Evolutionary conservation across 2,888 invertebrate genomes (phyloP).

Genomic region (Pristionchus entomophagus): DNA sequence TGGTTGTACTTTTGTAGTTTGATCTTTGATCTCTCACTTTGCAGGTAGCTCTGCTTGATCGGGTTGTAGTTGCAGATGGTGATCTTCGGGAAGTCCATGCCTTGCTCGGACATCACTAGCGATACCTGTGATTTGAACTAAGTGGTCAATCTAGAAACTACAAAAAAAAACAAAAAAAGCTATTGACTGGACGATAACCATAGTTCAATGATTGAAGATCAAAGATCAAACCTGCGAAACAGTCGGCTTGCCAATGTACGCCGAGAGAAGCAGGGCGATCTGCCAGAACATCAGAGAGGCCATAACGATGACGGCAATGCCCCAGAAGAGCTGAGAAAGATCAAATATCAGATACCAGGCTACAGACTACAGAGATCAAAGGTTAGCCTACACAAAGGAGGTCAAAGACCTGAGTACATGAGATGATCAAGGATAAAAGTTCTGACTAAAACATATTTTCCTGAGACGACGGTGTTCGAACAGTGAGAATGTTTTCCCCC

Average conservation of each 20-base stretch:
- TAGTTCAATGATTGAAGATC: neutral
- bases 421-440: no score
- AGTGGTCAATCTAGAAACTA: no score
- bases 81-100: conserved; percentile 68
- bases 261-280: conserved; percentile 51
- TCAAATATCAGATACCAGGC: neutral
- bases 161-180: no score
- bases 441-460: no score
- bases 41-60: conserved; percentile 61
- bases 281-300: conserved; percentile 55
- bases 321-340: conserved; percentile 54
- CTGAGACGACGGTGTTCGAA: no score
- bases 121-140: conserved; percentile 60
- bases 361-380: no score
- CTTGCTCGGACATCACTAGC: conserved; percentile 67
- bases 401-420: no score
- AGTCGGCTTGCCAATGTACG: conserved; percentile 57
- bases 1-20: no score
- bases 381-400: no score
- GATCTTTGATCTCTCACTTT: conserved; percentile 51
- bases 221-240: conserved; percentile 54
- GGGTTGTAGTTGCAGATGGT: conserved; percentile 73
- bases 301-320: conserved; percentile 50
- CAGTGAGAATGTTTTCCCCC: no score
- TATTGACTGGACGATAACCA: neutral